Conservation (phyloP, 1,140 invertebrate genomes). For the Diachasmimorpha longicaudata region DNA sequence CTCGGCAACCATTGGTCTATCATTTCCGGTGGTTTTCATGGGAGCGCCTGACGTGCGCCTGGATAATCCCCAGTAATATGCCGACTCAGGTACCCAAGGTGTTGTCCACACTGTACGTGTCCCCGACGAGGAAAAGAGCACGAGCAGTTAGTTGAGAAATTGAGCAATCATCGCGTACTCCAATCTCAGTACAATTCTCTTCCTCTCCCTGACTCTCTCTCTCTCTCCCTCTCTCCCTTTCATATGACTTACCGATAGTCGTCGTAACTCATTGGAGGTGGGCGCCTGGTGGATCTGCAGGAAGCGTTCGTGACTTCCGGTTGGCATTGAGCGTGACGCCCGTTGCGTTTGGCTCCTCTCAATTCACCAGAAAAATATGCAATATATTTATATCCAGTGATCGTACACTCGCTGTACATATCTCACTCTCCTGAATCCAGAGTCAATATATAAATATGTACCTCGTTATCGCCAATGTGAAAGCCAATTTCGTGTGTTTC, state of each 20-base stretch:
- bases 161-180: slow-evolving; percentile 6
- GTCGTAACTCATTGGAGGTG: background rate
- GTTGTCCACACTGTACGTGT: background rate
- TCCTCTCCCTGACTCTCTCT: background rate
- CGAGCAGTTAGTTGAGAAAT: background rate
- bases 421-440: background rate
- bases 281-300: background rate
- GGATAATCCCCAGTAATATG: background rate
- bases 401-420: background rate
- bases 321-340: slow-evolving; percentile 5
- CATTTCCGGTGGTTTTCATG: background rate
- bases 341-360: slow-evolving; percentile 3
- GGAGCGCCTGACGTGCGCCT: background rate
- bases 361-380: background rate
- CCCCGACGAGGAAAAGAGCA: background rate
- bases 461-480: background rate
- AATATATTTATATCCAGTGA: background rate
- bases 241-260: background rate
- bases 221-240: background rate
- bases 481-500: background rate
- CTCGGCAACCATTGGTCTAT: background rate
- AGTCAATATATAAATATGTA: background rate
- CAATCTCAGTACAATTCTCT: background rate
- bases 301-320: slow-evolving; percentile 3
- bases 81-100: background rate